Percentiles rank a stretch among this genome's conserved stretches.
phyloP scores from a whole-genome alignment of 2,888 invertebrate genomes.

The Zootermopsis nevadensis region DNA sequence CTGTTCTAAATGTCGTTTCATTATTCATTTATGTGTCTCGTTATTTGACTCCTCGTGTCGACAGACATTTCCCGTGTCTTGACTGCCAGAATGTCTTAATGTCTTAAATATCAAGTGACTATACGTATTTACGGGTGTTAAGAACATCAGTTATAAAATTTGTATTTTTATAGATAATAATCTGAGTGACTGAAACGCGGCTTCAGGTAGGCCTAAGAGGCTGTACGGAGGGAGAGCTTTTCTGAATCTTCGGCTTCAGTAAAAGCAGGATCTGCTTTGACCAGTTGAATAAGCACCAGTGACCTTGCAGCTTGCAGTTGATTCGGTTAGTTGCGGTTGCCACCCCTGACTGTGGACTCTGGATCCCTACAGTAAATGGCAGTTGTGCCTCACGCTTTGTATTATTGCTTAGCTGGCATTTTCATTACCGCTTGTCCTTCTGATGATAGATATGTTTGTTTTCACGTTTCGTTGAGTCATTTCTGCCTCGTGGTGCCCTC shows the following conservation, averaged over 20 bases:
- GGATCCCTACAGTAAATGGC: background rate
- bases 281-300: too few species aligned
- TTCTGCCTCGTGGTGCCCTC: constrained; percentile 7
- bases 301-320: too few species aligned
- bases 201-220: too few species aligned
- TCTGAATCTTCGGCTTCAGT: too few species aligned
- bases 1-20: constrained; percentile 26
- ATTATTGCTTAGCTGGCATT: constrained; percentile 51
- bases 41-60: background rate
- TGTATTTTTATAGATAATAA: too few species aligned
- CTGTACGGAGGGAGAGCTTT: too few species aligned
- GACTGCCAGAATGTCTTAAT: background rate
- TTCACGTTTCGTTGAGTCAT: constrained; percentile 51
- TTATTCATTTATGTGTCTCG: constrained; percentile 23
- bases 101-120: background rate
- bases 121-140: background rate
- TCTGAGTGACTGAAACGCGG: too few species aligned
- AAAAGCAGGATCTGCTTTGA: too few species aligned
- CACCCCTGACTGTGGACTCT: constrained; percentile 6
- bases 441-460: constrained; percentile 53
- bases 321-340: background rate
- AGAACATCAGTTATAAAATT: too few species aligned
- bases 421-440: constrained; percentile 47
- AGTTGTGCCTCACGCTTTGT: constrained; percentile 38
- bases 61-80: background rate